These are phyloP conservation scores for Drosophila ercepeae DNA, from an alignment of 1,140 invertebrate genomes.

Conservation along the genomic window DNA sequence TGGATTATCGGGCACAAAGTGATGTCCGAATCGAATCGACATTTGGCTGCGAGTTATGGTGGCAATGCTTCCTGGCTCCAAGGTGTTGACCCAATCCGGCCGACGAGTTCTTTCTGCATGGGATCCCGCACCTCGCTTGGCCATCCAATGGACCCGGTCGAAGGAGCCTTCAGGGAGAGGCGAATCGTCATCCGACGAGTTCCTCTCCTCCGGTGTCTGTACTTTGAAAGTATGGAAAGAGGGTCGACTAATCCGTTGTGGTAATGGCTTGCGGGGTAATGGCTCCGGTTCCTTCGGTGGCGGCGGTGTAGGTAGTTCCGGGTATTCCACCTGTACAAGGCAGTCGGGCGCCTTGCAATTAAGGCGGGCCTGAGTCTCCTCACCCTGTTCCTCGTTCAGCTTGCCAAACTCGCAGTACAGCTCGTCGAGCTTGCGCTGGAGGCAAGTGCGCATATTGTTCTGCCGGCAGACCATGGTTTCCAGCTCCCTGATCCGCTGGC, in stretches of 20 bases:
- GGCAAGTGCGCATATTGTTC: constrained; percentile 19
- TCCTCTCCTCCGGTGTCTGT: background rate
- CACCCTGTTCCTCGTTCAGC: constrained; percentile 11
- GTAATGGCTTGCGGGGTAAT: no score
- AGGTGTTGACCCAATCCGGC: constrained; percentile 1
- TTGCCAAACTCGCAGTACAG: constrained; percentile 52
- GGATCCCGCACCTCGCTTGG: background rate
- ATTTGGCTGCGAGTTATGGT: background rate
- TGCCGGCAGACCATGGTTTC: constrained; percentile 50
- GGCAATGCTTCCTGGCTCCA: background rate
- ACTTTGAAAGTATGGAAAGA: no score
- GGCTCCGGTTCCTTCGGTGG: background rate
- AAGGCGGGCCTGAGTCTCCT: background rate
- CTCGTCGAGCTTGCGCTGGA: constrained; percentile 54
- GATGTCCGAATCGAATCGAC: background rate
- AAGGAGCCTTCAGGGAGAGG: background rate
- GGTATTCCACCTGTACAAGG: background rate
- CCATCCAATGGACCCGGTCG: constrained; percentile 3
- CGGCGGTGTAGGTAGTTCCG: no score
- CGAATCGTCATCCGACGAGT: background rate
- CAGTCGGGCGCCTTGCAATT: constrained; percentile 28
- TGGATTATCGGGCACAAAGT: background rate
- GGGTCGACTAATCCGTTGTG: no score
- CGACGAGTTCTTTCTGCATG: background rate
- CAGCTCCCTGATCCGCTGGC: constrained; percentile 40